These are phyloP conservation scores for Platichthys flesus DNA, from an alignment of 2,113 vertebrate genomes.

Conservation along the genomic window DNA sequence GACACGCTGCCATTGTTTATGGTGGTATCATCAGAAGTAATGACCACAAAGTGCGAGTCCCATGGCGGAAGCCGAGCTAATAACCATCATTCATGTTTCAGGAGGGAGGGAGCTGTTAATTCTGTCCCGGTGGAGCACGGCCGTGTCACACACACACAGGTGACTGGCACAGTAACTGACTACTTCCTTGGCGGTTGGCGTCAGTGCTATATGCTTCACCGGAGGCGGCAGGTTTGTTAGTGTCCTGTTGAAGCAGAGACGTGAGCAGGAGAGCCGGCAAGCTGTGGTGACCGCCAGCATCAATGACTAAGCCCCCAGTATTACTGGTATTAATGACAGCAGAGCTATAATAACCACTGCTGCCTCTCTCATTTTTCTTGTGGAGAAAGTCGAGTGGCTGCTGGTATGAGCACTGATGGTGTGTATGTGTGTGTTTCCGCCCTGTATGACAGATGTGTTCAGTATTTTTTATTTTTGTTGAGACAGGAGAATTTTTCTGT, in stretches of 20 bases:
- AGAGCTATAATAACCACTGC: slow-evolving; percentile 54
- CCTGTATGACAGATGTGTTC: not conserved
- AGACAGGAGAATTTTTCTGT: not conserved
- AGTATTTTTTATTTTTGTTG: not conserved
- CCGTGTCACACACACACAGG: slow-evolving; percentile 33
- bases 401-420: slow-evolving; percentile 12
- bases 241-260: slow-evolving; percentile 57
- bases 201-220: slow-evolving; percentile 40
- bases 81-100: slow-evolving; percentile 54
- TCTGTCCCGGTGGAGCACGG: slow-evolving; percentile 13
- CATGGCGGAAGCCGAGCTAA: slow-evolving; percentile 35
- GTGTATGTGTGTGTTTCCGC: slow-evolving; percentile 1
- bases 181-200: slow-evolving; percentile 12
- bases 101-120: slow-evolving; percentile 25
- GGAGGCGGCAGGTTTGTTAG: slow-evolving; percentile 65
- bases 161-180: slow-evolving; percentile 50
- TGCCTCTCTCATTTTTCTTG: slow-evolving; percentile 19
- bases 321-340: slow-evolving; percentile 68
- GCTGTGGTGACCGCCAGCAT: slow-evolving; percentile 61
- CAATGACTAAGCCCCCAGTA: slow-evolving; percentile 52
- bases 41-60: slow-evolving; percentile 41
- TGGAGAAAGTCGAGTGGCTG: slow-evolving; percentile 36
- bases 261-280: slow-evolving; percentile 63
- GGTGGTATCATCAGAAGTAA: slow-evolving; percentile 41
- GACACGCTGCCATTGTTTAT: slow-evolving; percentile 56